phyloP scores from a whole-genome alignment of 92 coral and sea anemone genomes.

The Heliopora coerulea region DNA sequence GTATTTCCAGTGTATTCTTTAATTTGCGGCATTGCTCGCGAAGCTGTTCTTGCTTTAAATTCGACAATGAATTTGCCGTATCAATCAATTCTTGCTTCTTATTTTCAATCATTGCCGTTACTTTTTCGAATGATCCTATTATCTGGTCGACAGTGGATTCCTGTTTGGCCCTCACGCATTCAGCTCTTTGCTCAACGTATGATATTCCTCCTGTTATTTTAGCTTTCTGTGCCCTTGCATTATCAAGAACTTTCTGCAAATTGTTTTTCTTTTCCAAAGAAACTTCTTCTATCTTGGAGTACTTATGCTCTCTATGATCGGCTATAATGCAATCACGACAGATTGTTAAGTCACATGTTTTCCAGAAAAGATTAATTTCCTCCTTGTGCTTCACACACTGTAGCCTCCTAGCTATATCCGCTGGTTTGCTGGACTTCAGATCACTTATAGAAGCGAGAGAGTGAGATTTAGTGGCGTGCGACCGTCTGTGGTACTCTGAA shows the following conservation, averaged over 20 bases:
- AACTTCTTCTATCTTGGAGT: constrained; percentile 54
- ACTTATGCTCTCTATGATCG: constrained; percentile 66
- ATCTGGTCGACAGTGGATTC: constrained; percentile 26
- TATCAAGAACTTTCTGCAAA: constrained; percentile 19
- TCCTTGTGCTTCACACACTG: constrained; percentile 62
- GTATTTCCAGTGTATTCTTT: constrained; percentile 22
- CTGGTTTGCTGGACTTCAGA: constrained; percentile 42
- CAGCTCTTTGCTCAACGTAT: constrained; percentile 22
- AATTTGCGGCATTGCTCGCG: constrained; percentile 33
- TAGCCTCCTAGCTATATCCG: constrained; percentile 51
- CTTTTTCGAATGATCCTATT: constrained; percentile 31
- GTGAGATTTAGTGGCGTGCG: constrained; percentile 46
- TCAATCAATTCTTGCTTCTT: constrained; percentile 3
- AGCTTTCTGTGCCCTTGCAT: neutral
- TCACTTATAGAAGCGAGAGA: constrained; percentile 58
- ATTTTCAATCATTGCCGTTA: constrained; percentile 28
- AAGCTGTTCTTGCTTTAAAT: constrained; percentile 33
- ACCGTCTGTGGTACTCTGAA: constrained; percentile 58
- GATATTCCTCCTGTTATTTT: constrained; percentile 21
- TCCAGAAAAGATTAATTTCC: constrained; percentile 64
- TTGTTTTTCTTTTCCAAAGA: constrained; percentile 43
- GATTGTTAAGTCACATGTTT: constrained; percentile 57
- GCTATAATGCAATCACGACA: constrained; percentile 65
- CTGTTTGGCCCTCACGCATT: constrained; percentile 1
- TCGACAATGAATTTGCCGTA: constrained; percentile 1